Percentiles rank a stretch among this genome's conserved stretches.
These are phyloP conservation scores for Trachurus trachurus DNA, from an alignment of 2,797 vertebrate genomes.

Conservation along the genomic window DNA sequence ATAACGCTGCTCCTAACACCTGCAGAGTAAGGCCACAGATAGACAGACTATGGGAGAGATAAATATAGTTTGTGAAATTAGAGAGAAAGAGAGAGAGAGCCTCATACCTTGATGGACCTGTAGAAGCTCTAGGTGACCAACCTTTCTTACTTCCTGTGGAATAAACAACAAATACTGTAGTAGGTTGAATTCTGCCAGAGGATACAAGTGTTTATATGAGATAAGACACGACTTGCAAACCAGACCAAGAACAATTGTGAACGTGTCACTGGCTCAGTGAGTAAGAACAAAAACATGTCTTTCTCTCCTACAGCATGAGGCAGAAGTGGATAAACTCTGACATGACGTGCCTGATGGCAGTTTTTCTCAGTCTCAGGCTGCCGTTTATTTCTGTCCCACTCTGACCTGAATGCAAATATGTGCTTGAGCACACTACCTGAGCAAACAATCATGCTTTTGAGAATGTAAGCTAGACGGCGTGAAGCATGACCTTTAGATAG, in stretches of 20 bases:
- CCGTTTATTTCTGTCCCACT: background rate
- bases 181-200: background rate
- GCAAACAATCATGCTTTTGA: background rate
- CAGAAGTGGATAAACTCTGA: background rate
- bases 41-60: no score
- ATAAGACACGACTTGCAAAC: background rate
- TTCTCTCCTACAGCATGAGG: background rate
- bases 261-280: background rate
- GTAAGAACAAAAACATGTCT: no score
- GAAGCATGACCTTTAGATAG: background rate
- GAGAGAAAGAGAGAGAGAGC: no score
- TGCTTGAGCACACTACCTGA: slow-evolving; percentile 15
- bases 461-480: background rate
- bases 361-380: background rate
- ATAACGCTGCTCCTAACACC: no score
- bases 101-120: no score
- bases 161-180: no score
- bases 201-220: slow-evolving; percentile 8
- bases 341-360: background rate
- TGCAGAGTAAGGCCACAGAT: no score
- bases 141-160: no score
- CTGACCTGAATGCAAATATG: slow-evolving; percentile 34
- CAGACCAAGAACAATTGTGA: background rate
- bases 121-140: no score
- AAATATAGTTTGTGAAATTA: no score